Evolutionary conservation across 2,113 vertebrate species (phyloP).

Genomic region (Vireo altiloquus): DNA sequence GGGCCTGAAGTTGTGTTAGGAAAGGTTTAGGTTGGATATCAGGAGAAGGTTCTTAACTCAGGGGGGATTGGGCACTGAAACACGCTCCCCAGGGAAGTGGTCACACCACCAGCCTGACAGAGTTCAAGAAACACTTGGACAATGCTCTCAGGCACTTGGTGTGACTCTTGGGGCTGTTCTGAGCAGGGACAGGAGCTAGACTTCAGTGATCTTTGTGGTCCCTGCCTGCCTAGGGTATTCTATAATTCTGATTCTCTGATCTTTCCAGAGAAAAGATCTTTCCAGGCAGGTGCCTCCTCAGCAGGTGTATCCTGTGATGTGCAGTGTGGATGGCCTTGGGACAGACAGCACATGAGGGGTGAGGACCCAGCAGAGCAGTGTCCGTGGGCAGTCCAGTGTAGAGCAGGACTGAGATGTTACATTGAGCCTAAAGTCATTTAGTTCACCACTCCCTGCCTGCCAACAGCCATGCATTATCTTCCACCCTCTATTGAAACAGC

Average conservation of each 20-base stretch:
- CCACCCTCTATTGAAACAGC: background rate
- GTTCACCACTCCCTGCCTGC: background rate
- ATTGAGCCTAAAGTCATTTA: background rate
- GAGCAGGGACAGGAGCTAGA: background rate
- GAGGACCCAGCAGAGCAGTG: background rate
- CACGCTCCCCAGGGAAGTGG: background rate
- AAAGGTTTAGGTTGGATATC: background rate
- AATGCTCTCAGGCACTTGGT: background rate
- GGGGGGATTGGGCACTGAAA: background rate
- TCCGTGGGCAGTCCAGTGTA: background rate
- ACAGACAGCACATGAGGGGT: background rate
- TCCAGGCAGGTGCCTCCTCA: background rate
- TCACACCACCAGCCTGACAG: background rate
- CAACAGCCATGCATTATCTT: background rate
- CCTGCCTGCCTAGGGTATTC: background rate
- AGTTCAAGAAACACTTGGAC: background rate
- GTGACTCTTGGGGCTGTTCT: background rate
- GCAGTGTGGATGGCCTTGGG: background rate
- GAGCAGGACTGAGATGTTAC: background rate
- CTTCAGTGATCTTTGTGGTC: background rate
- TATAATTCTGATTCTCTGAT: background rate
- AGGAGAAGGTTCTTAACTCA: background rate
- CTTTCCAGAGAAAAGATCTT: background rate
- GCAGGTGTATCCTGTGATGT: background rate
- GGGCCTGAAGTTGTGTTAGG: background rate